These are phyloP conservation scores for Cartodere bifasciata DNA, from an alignment of 2,888 invertebrate species.

Conservation along the genomic window DNA sequence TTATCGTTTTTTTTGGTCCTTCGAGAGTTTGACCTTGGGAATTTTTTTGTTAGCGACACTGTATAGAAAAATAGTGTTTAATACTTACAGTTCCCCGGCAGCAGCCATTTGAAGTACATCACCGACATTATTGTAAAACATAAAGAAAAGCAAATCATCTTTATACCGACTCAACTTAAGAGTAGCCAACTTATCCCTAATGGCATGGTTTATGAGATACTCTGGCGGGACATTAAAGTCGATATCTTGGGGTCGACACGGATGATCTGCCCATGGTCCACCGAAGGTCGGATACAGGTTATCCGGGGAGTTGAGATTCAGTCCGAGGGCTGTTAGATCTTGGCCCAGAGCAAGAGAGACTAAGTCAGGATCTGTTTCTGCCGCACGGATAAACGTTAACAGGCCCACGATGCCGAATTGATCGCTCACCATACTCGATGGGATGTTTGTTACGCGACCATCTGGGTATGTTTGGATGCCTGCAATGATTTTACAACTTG, in stretches of 20 bases:
- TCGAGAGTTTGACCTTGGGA: too few relatives aligned
- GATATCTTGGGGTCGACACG: constrained; percentile 97
- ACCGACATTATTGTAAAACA: constrained; percentile 98
- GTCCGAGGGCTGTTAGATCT: constrained; percentile 93
- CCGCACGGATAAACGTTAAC: constrained; percentile 93
- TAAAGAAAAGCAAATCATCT: constrained; percentile 97
- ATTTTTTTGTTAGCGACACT: not conserved
- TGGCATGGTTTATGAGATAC: constrained; percentile 94
- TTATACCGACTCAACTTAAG: constrained; percentile 94
- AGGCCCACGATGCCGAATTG: constrained; percentile 99
- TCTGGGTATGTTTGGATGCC: constrained; percentile 94
- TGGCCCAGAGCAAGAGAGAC: constrained; percentile 94
- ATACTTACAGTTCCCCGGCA: constrained; percentile 86
- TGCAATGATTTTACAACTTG: too few relatives aligned
- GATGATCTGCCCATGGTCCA: constrained; percentile 97
- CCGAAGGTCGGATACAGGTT: constrained; percentile 97
- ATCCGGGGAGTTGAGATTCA: constrained; percentile 97
- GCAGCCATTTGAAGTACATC: constrained; percentile 97
- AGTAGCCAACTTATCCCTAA: constrained; percentile 88
- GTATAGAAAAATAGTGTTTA: constrained; percentile 2
- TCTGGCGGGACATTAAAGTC: constrained; percentile 97
- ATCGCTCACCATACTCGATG: constrained; percentile 96
- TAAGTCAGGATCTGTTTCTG: constrained; percentile 93
- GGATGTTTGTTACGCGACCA: constrained; percentile 98
- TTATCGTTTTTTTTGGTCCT: too few relatives aligned